Base-by-base conservation (phyloP, 2,888 invertebrate genomes). In the Hemicrepidius hirtus region DNA sequence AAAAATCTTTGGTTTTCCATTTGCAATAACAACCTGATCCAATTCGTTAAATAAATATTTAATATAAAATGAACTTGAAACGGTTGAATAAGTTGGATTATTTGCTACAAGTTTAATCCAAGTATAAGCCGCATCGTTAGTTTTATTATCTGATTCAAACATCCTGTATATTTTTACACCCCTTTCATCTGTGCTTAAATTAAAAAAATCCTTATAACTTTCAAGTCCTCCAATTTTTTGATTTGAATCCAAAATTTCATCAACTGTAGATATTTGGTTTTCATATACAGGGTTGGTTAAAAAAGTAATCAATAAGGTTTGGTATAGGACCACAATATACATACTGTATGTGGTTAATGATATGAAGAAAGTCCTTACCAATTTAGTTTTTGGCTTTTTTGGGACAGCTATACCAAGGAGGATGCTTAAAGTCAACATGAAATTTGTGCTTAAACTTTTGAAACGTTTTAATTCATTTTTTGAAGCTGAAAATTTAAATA, bases 261-360 rank as follows among this genome's bases (percentile, higher is more conserved):
- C 80, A 2, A 90, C 84, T 0, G 86, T 87, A 63, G 88, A 82
- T 6, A 91, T 87, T 84, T 91, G 91, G 76, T 88, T 84, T 73
- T 90, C 86, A 69, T 85, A 87, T 0, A 87, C 85, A 0, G 91
- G 90, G 80, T 89, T 86, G 10, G 88, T 88, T 53, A 92, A 86
- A 0, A 90, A 89, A 12, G 87, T 85, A 71, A 91, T 90, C 73
- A 92, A 82, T 77, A 90, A 89, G 0, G 91, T 90, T 74, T 91
- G 89, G 72, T 91, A 92, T 0, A 88, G 86, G 0, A 89, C 88
- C 10, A 88, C 80, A 73, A 90, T 85, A 74, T 90, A 85, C 35
- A 91, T 82, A 24, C 88, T 87, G 73, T 90, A 91, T 0, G 90
- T 71, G 41, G 89, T 87, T 0, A 91, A 81, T 24, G 87, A 86